A percentile compares a stretch with the other conserved stretches of the same genome.
Conservation (phyloP, 2,113 vertebrate species). For the Daubentonia madagascariensis region DNA sequence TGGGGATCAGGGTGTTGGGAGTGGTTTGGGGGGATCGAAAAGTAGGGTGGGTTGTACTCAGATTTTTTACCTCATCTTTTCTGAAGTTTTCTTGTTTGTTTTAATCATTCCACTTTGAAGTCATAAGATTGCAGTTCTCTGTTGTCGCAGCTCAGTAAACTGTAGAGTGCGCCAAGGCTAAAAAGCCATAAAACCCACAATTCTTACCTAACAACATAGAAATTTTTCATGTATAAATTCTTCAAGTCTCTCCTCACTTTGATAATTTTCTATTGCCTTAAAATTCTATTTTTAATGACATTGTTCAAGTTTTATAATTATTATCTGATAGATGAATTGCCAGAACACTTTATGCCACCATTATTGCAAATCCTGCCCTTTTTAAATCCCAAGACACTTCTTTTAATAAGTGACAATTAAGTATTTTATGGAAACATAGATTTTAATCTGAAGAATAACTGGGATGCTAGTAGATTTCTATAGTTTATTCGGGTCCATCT, state of each 20-base stretch:
- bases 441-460: background rate
- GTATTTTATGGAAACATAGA: background rate
- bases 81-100: background rate
- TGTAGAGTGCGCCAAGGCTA: background rate
- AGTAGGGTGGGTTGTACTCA: background rate
- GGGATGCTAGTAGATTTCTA: background rate
- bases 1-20: rapidly evolving
- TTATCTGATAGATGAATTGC: background rate
- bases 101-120: background rate
- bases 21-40: rapidly evolving
- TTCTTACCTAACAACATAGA: background rate
- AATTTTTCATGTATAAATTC: background rate
- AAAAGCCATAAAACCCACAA: background rate
- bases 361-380: background rate
- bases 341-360: background rate
- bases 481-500: background rate
- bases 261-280: background rate
- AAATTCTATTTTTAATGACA: background rate
- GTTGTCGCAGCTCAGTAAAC: background rate
- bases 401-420: background rate
- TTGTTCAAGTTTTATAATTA: background rate
- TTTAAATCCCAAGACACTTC: background rate
- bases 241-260: background rate
- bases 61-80: background rate
- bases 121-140: background rate